phyloP scores from a whole-genome alignment of 2,888 invertebrate species.

The Lapara coniferarum region DNA sequence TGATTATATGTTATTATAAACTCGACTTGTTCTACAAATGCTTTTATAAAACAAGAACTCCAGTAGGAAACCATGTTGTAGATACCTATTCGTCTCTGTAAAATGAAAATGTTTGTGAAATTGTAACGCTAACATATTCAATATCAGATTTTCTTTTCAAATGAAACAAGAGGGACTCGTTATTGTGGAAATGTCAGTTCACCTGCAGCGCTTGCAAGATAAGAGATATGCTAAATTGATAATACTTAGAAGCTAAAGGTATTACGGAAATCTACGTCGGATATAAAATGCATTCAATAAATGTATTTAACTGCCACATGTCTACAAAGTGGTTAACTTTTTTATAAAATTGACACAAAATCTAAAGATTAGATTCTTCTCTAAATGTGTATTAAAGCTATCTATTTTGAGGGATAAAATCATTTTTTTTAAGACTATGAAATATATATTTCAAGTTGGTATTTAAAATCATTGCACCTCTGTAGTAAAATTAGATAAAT shows the following conservation, averaged over 20 bases:
- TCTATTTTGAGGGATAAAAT: no score
- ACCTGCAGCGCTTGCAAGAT: neutral
- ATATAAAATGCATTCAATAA: neutral
- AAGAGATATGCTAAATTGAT: slow-evolving; percentile 11
- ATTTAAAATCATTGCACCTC: no score
- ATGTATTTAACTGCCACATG: neutral
- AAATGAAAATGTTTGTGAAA: neutral
- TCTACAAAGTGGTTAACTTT: neutral
- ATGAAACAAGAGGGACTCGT: neutral
- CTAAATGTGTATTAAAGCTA: no score
- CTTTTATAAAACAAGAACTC: no score
- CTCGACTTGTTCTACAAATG: no score
- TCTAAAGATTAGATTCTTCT: no score
- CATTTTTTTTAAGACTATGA: no score
- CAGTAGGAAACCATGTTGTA: neutral
- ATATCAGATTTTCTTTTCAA: slow-evolving; percentile 4
- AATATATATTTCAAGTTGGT: no score
- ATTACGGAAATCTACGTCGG: neutral
- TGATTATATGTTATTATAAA: no score
- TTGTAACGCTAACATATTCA: neutral
- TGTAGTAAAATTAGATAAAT: no score
- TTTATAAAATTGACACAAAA: neutral
- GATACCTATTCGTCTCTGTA: neutral
- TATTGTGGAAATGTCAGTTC: slow-evolving; percentile 12
- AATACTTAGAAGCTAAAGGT: neutral